Evolutionary conservation across 2,797 vertebrate genomes (phyloP).

Genomic region (Phrynocephalus vlangalii): DNA sequence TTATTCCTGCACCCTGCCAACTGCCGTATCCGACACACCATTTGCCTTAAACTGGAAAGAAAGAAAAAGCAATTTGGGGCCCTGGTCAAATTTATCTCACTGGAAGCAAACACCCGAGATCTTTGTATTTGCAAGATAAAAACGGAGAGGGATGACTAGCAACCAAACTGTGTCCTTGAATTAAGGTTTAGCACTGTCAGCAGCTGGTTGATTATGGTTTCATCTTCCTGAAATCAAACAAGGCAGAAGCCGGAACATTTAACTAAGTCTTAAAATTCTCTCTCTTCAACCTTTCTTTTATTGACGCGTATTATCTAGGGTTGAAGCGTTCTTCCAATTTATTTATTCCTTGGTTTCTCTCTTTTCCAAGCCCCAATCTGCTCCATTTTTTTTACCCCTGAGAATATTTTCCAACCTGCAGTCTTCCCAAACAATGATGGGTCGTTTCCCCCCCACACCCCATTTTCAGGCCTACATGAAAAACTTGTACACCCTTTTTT

Average conservation of each 20-base stretch:
- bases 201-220: conserved; percentile 27
- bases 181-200: conserved; percentile 59
- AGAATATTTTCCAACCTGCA: not conserved
- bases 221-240: not conserved
- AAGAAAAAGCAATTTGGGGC: conserved; percentile 59
- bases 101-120: too few species aligned
- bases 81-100: too few species aligned
- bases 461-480: too few species aligned
- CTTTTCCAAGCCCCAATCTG: not conserved
- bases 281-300: not conserved
- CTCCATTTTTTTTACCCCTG: not conserved
- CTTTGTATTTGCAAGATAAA: too few species aligned
- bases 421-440: not conserved
- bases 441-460: too few species aligned
- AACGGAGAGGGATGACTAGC: conserved; percentile 41
- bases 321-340: too few species aligned
- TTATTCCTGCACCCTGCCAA: conserved; percentile 13
- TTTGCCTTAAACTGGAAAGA: conserved; percentile 66
- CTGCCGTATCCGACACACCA: conserved; percentile 62
- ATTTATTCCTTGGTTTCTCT: not conserved
- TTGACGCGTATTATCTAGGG: too few species aligned
- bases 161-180: conserved; percentile 36
- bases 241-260: not conserved
- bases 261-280: not conserved
- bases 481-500: not conserved